Base-by-base conservation (phyloP, 2,113 vertebrate species). In the Oryzias melastigma region DNA sequence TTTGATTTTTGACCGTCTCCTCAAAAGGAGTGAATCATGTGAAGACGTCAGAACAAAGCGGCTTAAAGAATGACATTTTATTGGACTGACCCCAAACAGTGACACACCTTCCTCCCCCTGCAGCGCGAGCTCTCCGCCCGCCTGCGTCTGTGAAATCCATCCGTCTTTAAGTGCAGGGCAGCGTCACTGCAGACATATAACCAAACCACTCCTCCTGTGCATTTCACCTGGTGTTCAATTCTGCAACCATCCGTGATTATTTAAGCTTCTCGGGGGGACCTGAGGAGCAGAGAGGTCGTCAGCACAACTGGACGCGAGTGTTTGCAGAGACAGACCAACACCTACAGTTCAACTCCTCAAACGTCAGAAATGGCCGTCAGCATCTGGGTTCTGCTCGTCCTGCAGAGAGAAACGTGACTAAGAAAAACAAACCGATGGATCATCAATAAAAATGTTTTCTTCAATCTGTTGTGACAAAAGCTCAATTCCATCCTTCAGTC, bases 71-170 rank as follows among this genome's bases (percentile, higher is more conserved):
- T 75, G 35, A 82, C 64, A 56, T 56, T 88, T 91, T 88, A 91
- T 84, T 90, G 62, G 73, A 88, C 80, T 73, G 69, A 52, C 81
- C 85, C 78, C 73, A 77, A 79, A 77, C 65, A 20, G 80, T 71
- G 75, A 22, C 52, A 63, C 52, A 59, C 41, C 76, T 17, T 62
- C 41, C 76, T 17, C 58, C 54, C 4, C 24, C 65, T 71, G 58
- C 52, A 76, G 43, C 14, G 61, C 25, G 62, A 74, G 47, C 66
- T 58, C 24, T 68, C 35, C 74, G 57, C 66, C 67, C 71, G 62
- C 67, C 24, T 49, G 12, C 44, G 19, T 55, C 50, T 58, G 75
- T 89, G 85, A 81, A 53, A 73, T 62, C 18, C 43, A 58, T 54
- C 62, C 50, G 66, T 65, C 52, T 59, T 62, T 1, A 69, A 56